These are phyloP conservation scores for Branchinecta lindahli DNA, from an alignment of 1,140 invertebrate genomes.

Conservation along the genomic window DNA sequence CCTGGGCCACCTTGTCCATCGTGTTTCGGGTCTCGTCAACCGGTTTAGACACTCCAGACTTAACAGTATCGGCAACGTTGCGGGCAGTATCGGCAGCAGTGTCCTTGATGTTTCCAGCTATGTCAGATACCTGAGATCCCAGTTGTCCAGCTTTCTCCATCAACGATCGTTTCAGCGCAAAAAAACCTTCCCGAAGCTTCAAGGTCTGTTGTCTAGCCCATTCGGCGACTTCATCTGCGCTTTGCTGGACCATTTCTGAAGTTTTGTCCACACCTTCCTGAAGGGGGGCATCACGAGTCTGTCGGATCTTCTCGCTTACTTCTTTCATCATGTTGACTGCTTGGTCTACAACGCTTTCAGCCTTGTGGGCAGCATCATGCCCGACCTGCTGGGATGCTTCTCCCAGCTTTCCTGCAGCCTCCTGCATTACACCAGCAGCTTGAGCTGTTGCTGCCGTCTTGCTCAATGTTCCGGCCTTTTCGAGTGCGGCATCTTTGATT, in stretches of 20 bases:
- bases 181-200: not conserved
- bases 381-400: not conserved
- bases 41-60: not conserved
- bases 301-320: not conserved
- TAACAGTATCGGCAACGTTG: not conserved
- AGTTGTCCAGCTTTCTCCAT: not conserved
- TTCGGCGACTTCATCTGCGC: not conserved
- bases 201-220: not conserved
- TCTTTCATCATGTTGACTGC: not conserved
- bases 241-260: not conserved
- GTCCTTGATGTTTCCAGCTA: not conserved
- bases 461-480: not conserved
- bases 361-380: not conserved
- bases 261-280: not conserved
- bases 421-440: not conserved
- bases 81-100: not conserved
- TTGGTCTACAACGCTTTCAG: not conserved
- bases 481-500: not conserved
- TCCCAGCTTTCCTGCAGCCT: not conserved
- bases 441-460: not conserved
- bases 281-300: not conserved
- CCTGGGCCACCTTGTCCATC: not conserved
- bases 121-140: not conserved
- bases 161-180: not conserved
- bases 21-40: not conserved